phyloP scores from a whole-genome alignment of 2,888 invertebrate species.

The Amiota mariae region DNA sequence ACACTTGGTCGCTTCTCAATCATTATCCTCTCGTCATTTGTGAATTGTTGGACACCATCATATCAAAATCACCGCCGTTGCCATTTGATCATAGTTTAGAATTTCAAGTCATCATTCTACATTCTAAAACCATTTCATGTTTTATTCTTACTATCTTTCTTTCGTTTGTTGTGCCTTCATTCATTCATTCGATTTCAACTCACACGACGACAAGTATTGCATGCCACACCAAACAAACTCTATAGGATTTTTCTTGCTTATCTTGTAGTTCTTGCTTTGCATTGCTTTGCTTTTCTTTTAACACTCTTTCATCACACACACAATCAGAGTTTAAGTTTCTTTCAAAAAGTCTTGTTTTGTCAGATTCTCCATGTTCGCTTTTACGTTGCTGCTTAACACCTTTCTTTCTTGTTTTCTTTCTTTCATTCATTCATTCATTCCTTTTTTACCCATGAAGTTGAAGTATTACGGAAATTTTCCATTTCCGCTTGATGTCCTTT shows the following conservation, averaged over 20 bases:
- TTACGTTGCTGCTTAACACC: too few species aligned
- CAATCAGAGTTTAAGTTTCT: too few species aligned
- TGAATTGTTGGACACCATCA: neutral
- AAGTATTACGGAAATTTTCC: slow-evolving; percentile 13
- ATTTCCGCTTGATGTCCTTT: slow-evolving; percentile 23
- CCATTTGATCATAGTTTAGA: slow-evolving; percentile 6
- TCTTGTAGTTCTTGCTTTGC: too few species aligned
- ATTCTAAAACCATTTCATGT: too few species aligned
- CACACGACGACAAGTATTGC: neutral
- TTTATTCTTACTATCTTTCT: too few species aligned
- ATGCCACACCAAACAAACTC: neutral
- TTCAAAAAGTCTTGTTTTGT: too few species aligned
- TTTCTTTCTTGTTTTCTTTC: too few species aligned
- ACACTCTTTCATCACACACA: too few species aligned
- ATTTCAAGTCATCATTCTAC: neutral
- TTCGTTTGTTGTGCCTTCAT: too few species aligned
- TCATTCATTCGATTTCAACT: neutral
- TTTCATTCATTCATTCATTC: neutral
- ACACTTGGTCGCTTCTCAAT: slow-evolving; percentile 21
- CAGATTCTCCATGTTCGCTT: too few species aligned
- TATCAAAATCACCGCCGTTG: neutral
- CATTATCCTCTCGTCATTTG: neutral
- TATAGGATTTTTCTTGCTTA: too few species aligned
- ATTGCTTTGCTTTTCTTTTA: too few species aligned
- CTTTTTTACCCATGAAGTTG: neutral